Evolutionary conservation across 2,113 vertebrate genomes (phyloP), one percentile per base, ranked within the genome.

Genomic region (Pholis gunnellus): DNA sequence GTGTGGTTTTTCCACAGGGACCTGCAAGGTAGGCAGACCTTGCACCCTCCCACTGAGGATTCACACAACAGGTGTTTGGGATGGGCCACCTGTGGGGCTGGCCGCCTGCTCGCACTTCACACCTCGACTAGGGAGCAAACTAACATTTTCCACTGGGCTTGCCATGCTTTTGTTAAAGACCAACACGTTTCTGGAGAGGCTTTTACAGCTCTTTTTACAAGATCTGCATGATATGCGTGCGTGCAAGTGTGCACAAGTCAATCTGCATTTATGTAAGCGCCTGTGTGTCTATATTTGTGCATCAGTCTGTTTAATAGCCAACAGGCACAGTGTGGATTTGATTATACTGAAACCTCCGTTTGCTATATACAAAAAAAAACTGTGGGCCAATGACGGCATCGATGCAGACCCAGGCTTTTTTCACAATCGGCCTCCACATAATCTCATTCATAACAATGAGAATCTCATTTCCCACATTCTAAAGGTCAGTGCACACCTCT

Each of bases 31-130:
- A 91, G 89, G 92, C 84, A 88, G 88, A 88, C 71, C 91, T 93
- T 75, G 34, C 79, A 61, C 83, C 87, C 92, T 88, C 93, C 93
- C 88, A 89, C 90, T 56, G 92, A 89, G 93, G 83, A 91, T 94
- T 94, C 94, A 94, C 95, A 95, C 94, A 94, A 95, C 95, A 95
- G 95, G 95, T 95, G 95, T 93, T 91, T 87, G 90, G 91, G 92
- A 87, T 84, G 86, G 89, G 90, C 91, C 93, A 94, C 94, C 94
- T 94, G 93, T 92, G 91, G 93, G 94, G 91, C 92, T 76, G 79
- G 87, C 92, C 92, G 92, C 94, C 94, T 93, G 92, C 92, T 94
- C 91, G 82, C 91, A 88, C 93, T 90, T 92, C 89, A 84, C 92
- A 91, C 92, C 90, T 90, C 84, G 66, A 92, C 91, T 81, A 83